phyloP scores from a whole-genome alignment of 2,888 invertebrate species.

The Anaspis maculata region DNA sequence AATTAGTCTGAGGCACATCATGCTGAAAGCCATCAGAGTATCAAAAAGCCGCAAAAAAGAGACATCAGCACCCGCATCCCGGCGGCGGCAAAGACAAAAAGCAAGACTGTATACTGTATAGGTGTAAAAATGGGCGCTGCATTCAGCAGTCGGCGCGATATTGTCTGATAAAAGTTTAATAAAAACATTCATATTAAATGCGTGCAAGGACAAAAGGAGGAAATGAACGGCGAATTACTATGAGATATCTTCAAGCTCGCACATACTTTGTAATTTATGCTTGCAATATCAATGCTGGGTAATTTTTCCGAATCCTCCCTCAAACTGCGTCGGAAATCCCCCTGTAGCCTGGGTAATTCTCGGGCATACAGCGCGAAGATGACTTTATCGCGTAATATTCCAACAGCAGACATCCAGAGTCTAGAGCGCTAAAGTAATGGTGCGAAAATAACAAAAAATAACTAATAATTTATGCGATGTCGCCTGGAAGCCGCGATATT shows the following conservation, averaged over 20 bases:
- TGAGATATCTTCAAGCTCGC: too few species aligned
- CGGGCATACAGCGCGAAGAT: constrained; percentile 26
- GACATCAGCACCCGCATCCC: background rate
- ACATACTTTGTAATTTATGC: too few species aligned
- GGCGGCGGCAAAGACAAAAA: too few species aligned
- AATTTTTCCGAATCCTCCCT: constrained; percentile 28
- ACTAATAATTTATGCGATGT: constrained; percentile 24
- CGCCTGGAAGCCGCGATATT: constrained; percentile 24
- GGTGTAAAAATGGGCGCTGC: too few species aligned
- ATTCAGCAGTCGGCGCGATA: too few species aligned
- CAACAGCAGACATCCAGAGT: constrained; percentile 20
- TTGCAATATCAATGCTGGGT: constrained; percentile 17
- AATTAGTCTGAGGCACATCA: constrained; percentile 2
- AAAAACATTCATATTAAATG: too few species aligned
- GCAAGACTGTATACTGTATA: too few species aligned
- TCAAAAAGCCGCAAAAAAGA: background rate
- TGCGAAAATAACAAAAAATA: constrained; percentile 20
- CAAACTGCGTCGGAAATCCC: constrained; percentile 28
- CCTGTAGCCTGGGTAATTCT: constrained; percentile 26
- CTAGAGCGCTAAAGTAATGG: constrained; percentile 24
- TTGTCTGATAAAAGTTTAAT: too few species aligned
- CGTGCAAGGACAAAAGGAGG: too few species aligned
- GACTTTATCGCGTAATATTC: constrained; percentile 30
- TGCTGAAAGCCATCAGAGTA: background rate
- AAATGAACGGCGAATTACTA: too few species aligned